Evolutionary conservation across 2,113 vertebrate genomes (phyloP), one percentile per base, ranked within the genome.

Genomic region (Aramus guarauna): DNA sequence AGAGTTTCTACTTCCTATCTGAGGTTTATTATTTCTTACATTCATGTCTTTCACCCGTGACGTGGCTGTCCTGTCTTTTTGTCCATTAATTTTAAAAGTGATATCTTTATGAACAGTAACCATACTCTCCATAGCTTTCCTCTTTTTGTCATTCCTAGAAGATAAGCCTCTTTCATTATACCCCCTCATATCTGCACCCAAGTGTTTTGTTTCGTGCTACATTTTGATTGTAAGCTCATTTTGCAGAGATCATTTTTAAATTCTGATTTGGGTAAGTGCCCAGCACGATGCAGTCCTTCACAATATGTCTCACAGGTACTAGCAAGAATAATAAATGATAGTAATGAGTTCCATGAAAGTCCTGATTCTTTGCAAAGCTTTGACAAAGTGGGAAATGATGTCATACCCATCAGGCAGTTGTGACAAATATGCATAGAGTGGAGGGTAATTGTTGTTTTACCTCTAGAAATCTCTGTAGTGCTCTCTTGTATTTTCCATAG

Each of bases 401-500:
- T 71, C 67, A 37, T 47, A 43, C 48, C 16, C 69, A 67, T 81
- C 41, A 92, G 84, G 39, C 68, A 85, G 48, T 85, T 82, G 55
- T 63, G 62, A 80, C 52, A 92, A 76, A 85, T 84, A 23, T 0
- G 0, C 39, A 67, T 36, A 73, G 36, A 20, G 27, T 91, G 20
- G 55, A 94, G 77, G 15, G 34, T 43, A 85, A 73, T 72, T 85
- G 47, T 63, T 86, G 45, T 58, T 88, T 66, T 91, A 94, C 53
- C 59, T 91, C 84, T 85, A 93, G 79, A 97, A 94, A 92, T 79
- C 76, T 87, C 82, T 45, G 50, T 45, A 71, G 11, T 82, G 84
- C 48, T 86, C 59, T 90, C 71, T 68, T 90, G 62, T 92, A 78
- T 88, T 95, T 96, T 91, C 67, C 74, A 75, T 92, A 92, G 92